Percentiles rank a stretch among this genome's conserved stretches.
These are phyloP conservation scores for Drosophila mojavensis DNA, from an alignment of 1,140 invertebrate genomes.

Conservation along the genomic window DNA sequence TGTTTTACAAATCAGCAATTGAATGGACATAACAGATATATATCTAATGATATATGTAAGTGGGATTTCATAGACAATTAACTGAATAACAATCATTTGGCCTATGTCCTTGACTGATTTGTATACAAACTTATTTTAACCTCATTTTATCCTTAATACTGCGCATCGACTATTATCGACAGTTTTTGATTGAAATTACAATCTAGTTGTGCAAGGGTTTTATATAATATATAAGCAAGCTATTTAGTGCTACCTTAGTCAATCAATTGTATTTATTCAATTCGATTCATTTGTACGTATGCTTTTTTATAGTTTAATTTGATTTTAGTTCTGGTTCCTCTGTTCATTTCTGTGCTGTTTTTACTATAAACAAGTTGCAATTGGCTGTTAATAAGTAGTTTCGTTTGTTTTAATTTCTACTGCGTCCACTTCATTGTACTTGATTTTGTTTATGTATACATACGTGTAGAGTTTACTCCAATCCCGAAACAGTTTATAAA, in stretches of 20 bases:
- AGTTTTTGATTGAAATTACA: neutral
- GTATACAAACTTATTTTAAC: constrained; percentile 1
- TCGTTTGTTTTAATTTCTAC: constrained; percentile 41
- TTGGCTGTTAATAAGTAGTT: constrained; percentile 73
- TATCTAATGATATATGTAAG: too few relatives aligned
- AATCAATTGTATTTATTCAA: constrained; percentile 37
- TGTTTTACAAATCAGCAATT: constrained; percentile 5
- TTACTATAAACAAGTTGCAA: constrained; percentile 67
- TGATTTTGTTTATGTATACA: constrained; percentile 8
- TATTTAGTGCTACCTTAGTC: constrained; percentile 23
- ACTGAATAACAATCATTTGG: too few relatives aligned
- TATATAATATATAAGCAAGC: constrained; percentile 10
- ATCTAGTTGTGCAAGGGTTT: constrained; percentile 17
- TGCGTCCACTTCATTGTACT: constrained; percentile 41
- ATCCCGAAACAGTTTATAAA: constrained; percentile 11
- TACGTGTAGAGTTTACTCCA: constrained; percentile 8
- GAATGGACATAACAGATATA: neutral
- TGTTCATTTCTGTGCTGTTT: constrained; percentile 38
- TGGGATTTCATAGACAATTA: too few relatives aligned
- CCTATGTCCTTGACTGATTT: constrained; percentile 2
- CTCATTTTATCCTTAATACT: constrained; percentile 17
- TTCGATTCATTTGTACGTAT: constrained; percentile 48
- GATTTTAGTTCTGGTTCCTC: constrained; percentile 24
- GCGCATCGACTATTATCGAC: constrained; percentile 10
- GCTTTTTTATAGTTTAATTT: constrained; percentile 21